Conservation (phyloP, 2,888 invertebrate genomes). For the Spatulosminthurus flaviceps region DNA sequence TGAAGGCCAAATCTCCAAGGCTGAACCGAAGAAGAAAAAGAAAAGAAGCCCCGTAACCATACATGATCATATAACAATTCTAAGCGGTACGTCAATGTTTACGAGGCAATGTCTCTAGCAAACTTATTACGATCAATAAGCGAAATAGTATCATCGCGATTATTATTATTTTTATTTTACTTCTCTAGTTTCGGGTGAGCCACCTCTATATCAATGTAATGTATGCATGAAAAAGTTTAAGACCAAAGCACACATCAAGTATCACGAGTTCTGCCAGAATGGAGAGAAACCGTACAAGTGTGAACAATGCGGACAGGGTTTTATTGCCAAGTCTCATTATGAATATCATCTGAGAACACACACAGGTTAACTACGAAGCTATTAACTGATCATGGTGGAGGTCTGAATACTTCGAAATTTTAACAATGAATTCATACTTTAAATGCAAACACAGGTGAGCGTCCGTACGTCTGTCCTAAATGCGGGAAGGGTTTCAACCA, state of each 20-base stretch:
- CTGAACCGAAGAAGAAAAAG: slow-evolving; percentile 58
- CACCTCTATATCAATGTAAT: slow-evolving; percentile 73
- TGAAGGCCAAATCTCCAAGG: slow-evolving; percentile 33
- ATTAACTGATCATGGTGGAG: background rate
- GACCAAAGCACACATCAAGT: slow-evolving; percentile 68
- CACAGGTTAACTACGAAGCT: slow-evolving; percentile 67
- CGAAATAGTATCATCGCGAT: too few relatives aligned
- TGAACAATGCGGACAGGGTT: slow-evolving; percentile 71
- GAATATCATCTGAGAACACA: slow-evolving; percentile 78
- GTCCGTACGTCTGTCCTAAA: slow-evolving; percentile 72
- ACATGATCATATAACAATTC: slow-evolving; percentile 61
- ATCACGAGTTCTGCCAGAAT: slow-evolving; percentile 64
- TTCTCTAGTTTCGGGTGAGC: slow-evolving; percentile 66
- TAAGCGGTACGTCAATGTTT: slow-evolving; percentile 49
- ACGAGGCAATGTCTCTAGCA: too few relatives aligned
- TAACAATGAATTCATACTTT: background rate
- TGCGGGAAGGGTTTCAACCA: slow-evolving; percentile 78
- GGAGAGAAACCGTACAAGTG: slow-evolving; percentile 69
- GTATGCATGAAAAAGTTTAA: slow-evolving; percentile 76
- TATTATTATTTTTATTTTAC: background rate
- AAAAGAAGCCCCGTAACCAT: slow-evolving; percentile 61
- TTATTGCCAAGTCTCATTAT: slow-evolving; percentile 77
- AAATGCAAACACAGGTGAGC: slow-evolving; percentile 63
- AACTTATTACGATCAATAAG: too few relatives aligned
- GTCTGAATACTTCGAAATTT: background rate